These are phyloP conservation scores for Zygogramma bicolorata DNA, from an alignment of 2,888 invertebrate species.

Conservation along the genomic window DNA sequence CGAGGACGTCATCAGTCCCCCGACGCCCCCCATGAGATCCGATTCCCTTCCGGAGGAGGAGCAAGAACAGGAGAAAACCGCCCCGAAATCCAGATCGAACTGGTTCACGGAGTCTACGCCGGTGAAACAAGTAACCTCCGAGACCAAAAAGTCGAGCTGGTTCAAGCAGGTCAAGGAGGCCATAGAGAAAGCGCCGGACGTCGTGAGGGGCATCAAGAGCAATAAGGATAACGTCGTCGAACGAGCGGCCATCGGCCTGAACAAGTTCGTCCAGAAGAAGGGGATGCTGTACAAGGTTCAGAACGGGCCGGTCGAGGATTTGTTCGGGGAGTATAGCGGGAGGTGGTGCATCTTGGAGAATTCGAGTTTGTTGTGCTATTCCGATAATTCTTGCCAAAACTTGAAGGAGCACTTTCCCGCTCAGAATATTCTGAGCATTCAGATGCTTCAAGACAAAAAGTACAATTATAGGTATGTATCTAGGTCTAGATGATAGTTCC, in stretches of 20 bases:
- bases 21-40: conserved; percentile 74
- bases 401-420: conserved; percentile 79
- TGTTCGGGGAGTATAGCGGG: conserved; percentile 82
- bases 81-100: conserved; percentile 54
- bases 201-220: conserved; percentile 58
- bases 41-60: conserved; percentile 74
- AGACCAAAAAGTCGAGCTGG: conserved; percentile 64
- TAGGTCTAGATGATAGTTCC: no score
- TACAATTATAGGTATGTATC: conserved; percentile 63
- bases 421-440: conserved; percentile 75
- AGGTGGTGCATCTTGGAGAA: conserved; percentile 80
- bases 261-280: conserved; percentile 70
- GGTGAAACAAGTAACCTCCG: conserved; percentile 28
- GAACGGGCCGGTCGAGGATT: conserved; percentile 76
- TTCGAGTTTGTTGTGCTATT: conserved; percentile 79
- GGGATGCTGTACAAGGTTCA: conserved; percentile 74
- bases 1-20: conserved; percentile 66
- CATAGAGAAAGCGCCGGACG: conserved; percentile 70
- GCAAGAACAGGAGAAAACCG: conserved; percentile 48
- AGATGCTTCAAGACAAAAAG: conserved; percentile 72
- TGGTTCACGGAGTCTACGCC: conserved; percentile 54
- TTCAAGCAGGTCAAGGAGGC: conserved; percentile 62
- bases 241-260: conserved; percentile 69
- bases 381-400: conserved; percentile 77
- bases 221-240: conserved; percentile 64